Evolutionary conservation across 2,113 vertebrate genomes (phyloP), one percentile per base, ranked within the genome.

Genomic region (Cichladusa arquata): DNA sequence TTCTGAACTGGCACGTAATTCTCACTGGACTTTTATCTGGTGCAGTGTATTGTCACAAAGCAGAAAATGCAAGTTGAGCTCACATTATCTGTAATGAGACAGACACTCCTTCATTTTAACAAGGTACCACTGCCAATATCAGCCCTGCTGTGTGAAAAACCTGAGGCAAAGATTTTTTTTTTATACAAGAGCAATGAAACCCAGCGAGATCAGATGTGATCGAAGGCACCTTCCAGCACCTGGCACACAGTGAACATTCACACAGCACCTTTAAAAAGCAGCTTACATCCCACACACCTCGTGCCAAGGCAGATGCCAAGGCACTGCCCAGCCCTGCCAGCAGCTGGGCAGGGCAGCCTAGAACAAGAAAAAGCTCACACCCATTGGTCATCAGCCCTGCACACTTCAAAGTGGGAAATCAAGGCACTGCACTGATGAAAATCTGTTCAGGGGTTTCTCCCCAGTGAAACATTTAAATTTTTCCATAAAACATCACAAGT

Each of bases 61-160:
- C 72, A 96, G 93, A 96, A 97, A 95, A 96, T 58, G 83, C 48
- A 85, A 91, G 71, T 81, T 96, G 95, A 92, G 81, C 92, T 96
- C 80, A 13, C 72, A 92, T 97, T 97, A 97, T 97, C 97, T 97
- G 38, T 81, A 95, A 94, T 91, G 93, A 84, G 77, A 95, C 91
- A 97, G 96, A 96, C 94, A 92, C 86, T 90, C 95, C 95, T 97
- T 97, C 97, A 96, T 95, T 97, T 97, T 97, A 97, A 98, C 97
- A 94, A 97, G 96, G 90, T 67, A 96, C 86, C 90, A 93, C 93
- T 95, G 96, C 85, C 97, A 97, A 48, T 92, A 96, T 34, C 83
- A 92, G 88, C 38, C 95, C 86, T 85, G 90, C 94, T 95, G 88
- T 28, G 94, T 85, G 88, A 96, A 95, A 96, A 89, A 56, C 67